These are phyloP conservation scores for Halocynthia aurantium DNA, from an alignment of 23 tunicate genomes.

Conservation along the genomic window DNA sequence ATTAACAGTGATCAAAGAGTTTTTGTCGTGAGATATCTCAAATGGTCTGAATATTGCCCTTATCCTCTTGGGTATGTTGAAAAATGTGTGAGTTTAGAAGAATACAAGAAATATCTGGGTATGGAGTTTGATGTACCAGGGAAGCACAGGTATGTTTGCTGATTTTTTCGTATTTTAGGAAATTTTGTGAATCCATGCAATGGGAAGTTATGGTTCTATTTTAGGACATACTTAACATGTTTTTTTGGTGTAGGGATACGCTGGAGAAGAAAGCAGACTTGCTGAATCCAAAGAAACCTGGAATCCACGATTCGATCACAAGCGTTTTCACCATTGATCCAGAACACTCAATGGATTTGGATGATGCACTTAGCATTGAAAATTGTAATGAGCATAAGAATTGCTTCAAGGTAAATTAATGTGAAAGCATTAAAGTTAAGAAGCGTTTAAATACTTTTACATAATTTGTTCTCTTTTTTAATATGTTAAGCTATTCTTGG, in stretches of 20 bases:
- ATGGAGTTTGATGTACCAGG: conserved; percentile 33
- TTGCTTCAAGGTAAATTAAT: conserved; percentile 36
- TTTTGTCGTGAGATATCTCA: conserved; percentile 49
- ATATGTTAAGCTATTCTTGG: too few relatives aligned
- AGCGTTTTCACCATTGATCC: conserved; percentile 73
- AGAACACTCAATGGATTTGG: conserved; percentile 48
- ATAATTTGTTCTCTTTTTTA: too few relatives aligned
- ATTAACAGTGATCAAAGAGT: background rate
- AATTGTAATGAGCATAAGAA: conserved; percentile 45
- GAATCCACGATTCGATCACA: background rate
- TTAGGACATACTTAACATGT: background rate
- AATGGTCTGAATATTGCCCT: conserved; percentile 36
- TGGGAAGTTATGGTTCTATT: background rate
- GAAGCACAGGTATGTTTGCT: conserved; percentile 31
- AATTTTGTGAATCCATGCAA: background rate
- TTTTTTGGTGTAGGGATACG: background rate
- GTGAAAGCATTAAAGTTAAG: too few relatives aligned
- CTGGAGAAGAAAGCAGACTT: background rate
- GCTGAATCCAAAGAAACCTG: conserved; percentile 9
- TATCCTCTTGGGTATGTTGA: conserved; percentile 54
- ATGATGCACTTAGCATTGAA: conserved; percentile 62
- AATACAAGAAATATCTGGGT: conserved; percentile 24
- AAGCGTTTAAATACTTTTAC: too few relatives aligned
- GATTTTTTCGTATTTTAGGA: background rate
- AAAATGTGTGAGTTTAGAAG: conserved; percentile 18